These are phyloP conservation scores for Apodemus agrarius DNA, from an alignment of 2,797 vertebrate species.

Conservation along the genomic window DNA sequence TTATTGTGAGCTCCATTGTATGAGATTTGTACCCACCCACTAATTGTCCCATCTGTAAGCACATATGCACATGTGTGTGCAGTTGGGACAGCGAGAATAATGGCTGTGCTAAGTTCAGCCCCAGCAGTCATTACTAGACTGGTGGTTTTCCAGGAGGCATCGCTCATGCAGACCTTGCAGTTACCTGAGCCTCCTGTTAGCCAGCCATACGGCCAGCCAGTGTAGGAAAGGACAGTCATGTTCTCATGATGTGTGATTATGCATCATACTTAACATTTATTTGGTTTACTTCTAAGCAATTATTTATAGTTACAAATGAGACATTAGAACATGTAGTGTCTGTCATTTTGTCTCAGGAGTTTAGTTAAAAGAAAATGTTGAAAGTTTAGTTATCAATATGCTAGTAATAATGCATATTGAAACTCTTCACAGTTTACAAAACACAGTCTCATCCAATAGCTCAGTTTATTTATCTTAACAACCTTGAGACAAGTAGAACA, in stretches of 20 bases:
- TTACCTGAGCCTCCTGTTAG: background rate
- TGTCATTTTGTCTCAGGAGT: constrained; percentile 8
- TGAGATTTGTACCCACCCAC: constrained; percentile 4
- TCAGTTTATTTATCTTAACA: background rate
- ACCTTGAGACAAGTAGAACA: background rate
- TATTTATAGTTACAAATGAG: background rate
- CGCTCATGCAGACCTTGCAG: background rate
- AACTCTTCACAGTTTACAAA: background rate
- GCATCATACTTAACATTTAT: constrained; percentile 5
- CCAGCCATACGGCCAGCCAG: background rate
- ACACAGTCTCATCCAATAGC: background rate
- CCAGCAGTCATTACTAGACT: background rate
- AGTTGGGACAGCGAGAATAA: background rate
- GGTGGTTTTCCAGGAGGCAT: background rate
- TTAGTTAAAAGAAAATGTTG: constrained; percentile 26
- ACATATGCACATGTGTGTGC: background rate
- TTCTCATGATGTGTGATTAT: background rate
- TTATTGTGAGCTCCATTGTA: background rate
- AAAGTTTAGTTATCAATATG: background rate
- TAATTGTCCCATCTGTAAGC: background rate
- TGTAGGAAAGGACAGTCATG: background rate
- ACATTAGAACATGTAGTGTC: background rate
- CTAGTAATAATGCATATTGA: background rate
- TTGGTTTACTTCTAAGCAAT: background rate
- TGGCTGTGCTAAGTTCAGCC: background rate